phyloP scores from a whole-genome alignment of 2,888 invertebrate species.

The Ramazzottius varieornatus region DNA sequence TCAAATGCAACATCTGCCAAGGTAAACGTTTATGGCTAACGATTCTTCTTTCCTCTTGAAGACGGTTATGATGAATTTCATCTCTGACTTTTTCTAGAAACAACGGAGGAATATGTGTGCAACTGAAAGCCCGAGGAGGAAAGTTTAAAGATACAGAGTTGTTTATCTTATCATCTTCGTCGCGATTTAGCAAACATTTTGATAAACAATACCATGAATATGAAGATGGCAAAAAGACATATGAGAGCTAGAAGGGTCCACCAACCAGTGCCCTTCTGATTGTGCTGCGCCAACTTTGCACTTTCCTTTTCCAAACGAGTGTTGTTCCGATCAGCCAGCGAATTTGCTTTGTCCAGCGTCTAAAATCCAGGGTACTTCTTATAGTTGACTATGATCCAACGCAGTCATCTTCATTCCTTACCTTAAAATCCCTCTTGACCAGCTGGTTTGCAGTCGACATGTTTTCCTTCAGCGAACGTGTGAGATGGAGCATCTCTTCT shows the following conservation, averaged over 20 bases:
- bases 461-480: background rate
- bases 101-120: background rate
- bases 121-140: background rate
- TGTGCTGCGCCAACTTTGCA: background rate
- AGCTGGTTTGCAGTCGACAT: background rate
- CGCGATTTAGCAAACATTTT: background rate
- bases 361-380: background rate
- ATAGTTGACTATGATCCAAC: background rate
- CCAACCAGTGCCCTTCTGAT: background rate
- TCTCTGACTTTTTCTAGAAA: background rate
- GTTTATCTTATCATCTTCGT: background rate
- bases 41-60: too few species aligned
- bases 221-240: background rate
- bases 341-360: background rate
- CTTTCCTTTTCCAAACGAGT: background rate
- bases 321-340: background rate
- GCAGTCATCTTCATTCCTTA: too few species aligned
- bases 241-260: background rate
- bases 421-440: background rate
- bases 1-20: conserved; percentile 54
- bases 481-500: background rate
- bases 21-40: conserved; percentile 26
- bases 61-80: background rate
- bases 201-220: background rate
- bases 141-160: background rate